phyloP scores from a whole-genome alignment of 1,140 invertebrate species.

The Drosophila cardini region DNA sequence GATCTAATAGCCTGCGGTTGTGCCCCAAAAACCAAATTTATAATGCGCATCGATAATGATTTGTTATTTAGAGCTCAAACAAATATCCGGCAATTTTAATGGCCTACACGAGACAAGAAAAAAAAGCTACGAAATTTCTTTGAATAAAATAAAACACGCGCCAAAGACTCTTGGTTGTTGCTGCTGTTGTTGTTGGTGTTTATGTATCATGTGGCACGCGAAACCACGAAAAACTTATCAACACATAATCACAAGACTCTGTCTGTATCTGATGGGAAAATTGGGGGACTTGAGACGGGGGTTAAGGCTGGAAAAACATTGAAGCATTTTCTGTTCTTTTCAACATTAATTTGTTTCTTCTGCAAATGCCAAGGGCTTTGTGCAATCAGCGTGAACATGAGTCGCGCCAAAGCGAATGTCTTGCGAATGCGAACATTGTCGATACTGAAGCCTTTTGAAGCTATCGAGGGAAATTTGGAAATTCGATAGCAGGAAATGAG shows the following conservation, averaged over 20 bases:
- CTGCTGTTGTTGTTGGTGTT: constrained; percentile 12
- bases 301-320: constrained; percentile 36
- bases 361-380: constrained; percentile 68
- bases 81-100: constrained; percentile 75
- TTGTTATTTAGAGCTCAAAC: constrained; percentile 78
- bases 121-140: constrained; percentile 37
- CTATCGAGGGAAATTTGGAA: constrained; percentile 58
- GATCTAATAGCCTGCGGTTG: constrained; percentile 33
- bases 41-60: constrained; percentile 81
- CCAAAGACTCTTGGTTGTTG: constrained; percentile 9
- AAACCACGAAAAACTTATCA: constrained; percentile 65
- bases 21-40: constrained; percentile 53
- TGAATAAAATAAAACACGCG: constrained; percentile 37
- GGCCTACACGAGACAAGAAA: constrained; percentile 32
- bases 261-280: neutral
- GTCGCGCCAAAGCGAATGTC: constrained; percentile 30
- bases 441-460: constrained; percentile 43
- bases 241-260: constrained; percentile 52
- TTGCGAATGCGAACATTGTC: constrained; percentile 10
- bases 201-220: constrained; percentile 43
- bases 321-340: constrained; percentile 50
- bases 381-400: constrained; percentile 73
- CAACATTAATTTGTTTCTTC: constrained; percentile 74
- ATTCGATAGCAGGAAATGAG: constrained; percentile 72
- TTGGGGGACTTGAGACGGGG: neutral